phyloP scores from a whole-genome alignment of 2,888 invertebrate species.

The Gymnosoma rotundatum region DNA sequence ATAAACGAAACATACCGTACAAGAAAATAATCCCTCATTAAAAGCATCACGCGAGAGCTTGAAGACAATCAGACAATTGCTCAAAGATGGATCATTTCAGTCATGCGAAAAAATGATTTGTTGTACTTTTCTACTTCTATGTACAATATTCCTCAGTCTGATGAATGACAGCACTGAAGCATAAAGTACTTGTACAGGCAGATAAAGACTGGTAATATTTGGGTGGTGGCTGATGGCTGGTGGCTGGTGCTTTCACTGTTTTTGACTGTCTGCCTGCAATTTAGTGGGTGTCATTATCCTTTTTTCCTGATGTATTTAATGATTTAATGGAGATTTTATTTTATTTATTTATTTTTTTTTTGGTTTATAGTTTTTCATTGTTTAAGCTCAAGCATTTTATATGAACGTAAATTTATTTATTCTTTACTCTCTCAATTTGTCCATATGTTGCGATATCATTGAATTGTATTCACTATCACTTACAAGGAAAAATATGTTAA shows the following conservation, averaged over 20 bases:
- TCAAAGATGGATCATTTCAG: slow-evolving; percentile 67
- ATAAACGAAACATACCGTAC: slow-evolving; percentile 50
- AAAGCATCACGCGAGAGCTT: slow-evolving; percentile 68
- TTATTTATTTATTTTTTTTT: too few species aligned
- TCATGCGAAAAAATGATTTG: slow-evolving; percentile 72
- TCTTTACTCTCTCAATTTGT: slow-evolving; percentile 15
- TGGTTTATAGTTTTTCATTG: slow-evolving; percentile 39
- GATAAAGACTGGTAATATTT: slow-evolving; percentile 20
- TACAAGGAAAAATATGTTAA: slow-evolving; percentile 63
- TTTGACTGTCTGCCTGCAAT: slow-evolving; percentile 69
- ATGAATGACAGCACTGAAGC: not conserved
- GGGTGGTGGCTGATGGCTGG: slow-evolving; percentile 38
- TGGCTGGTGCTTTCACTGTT: slow-evolving; percentile 49
- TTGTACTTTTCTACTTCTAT: slow-evolving; percentile 63
- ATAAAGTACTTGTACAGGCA: slow-evolving; percentile 3
- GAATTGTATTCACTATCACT: slow-evolving; percentile 40
- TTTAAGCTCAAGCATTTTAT: slow-evolving; percentile 61
- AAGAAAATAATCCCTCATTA: slow-evolving; percentile 69
- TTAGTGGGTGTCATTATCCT: slow-evolving; percentile 75
- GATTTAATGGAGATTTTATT: slow-evolving; percentile 48
- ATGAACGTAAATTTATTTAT: slow-evolving; percentile 41
- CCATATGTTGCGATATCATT: slow-evolving; percentile 63
- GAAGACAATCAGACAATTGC: slow-evolving; percentile 68
- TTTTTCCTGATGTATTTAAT: slow-evolving; percentile 67
- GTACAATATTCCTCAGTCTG: not conserved